A percentile compares a stretch with the other conserved stretches of the same genome.
Evolutionary conservation across 2,113 vertebrate species (phyloP).

Genomic region (Struthio camelus): DNA sequence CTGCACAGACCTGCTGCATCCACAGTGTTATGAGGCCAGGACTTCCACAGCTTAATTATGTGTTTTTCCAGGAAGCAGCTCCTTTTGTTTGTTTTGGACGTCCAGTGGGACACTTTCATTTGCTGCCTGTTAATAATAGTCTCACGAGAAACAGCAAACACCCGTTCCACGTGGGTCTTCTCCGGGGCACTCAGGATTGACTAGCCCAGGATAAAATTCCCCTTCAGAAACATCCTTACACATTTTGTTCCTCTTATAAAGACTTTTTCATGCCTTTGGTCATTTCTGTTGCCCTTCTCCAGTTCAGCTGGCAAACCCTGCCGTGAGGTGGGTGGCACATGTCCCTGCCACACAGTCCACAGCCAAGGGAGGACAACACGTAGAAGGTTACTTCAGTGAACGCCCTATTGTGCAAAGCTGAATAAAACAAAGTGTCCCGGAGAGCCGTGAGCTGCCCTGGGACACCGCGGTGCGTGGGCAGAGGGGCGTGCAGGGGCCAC

Average conservation of each 20-base stretch:
- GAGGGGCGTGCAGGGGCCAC: neutral
- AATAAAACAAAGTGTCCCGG: neutral
- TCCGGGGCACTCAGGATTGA: neutral
- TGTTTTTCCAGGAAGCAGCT: neutral
- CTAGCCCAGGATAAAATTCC: neutral
- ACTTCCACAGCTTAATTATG: neutral
- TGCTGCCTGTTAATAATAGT: no score
- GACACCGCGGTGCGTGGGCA: neutral
- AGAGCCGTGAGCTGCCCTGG: neutral
- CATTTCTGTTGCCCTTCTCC: neutral
- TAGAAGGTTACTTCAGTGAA: neutral
- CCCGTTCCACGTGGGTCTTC: neutral
- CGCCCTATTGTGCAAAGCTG: neutral
- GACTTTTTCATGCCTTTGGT: neutral
- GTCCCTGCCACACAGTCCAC: neutral
- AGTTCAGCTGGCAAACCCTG: neutral
- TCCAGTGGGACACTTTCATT: no score
- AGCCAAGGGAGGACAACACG: neutral
- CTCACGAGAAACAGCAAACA: neutral
- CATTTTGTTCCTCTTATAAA: neutral
- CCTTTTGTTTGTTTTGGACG: neutral
- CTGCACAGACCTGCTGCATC: neutral
- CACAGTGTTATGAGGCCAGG: neutral
- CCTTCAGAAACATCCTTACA: neutral
- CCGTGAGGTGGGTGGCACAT: neutral